A percentile compares a stretch with the other conserved stretches of the same genome.
Evolutionary conservation across 2,888 invertebrate genomes (phyloP).

Genomic region (Netelia fuscicornis): DNA sequence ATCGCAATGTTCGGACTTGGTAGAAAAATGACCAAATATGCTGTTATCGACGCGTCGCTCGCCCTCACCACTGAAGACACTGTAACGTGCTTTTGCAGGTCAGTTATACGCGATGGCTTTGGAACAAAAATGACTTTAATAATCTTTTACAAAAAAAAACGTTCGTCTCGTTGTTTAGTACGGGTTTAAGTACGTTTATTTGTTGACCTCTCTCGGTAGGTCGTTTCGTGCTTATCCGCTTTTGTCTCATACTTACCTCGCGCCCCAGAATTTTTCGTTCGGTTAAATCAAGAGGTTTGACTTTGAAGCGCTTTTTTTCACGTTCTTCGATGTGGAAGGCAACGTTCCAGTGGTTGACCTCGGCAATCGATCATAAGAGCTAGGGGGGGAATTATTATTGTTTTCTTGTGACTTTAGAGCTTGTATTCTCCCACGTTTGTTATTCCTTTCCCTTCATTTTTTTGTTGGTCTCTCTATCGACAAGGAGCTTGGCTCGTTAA

Average conservation of each 20-base stretch:
- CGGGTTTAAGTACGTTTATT: no score
- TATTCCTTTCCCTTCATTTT: neutral
- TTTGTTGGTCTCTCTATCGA: neutral
- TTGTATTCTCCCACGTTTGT: neutral
- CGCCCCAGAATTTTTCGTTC: no score
- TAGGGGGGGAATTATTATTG: neutral
- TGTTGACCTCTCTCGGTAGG: no score
- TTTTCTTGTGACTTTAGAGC: conserved; percentile 9
- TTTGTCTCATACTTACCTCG: no score
- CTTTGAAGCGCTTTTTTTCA: neutral
- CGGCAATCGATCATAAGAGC: conserved; percentile 42
- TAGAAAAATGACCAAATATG: conserved; percentile 82
- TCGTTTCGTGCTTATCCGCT: no score
- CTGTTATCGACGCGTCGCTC: conserved; percentile 85
- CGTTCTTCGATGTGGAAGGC: neutral
- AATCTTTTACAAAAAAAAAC: neutral
- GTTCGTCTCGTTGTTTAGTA: neutral
- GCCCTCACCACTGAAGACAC: conserved; percentile 90
- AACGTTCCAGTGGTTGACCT: neutral
- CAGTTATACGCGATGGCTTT: conserved; percentile 74
- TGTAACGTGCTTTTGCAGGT: conserved; percentile 94
- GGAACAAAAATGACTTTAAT: neutral
- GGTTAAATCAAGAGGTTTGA: no score
- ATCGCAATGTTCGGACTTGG: conserved; percentile 70
- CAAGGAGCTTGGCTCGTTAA: no score